Base-by-base conservation (phyloP, 2,888 invertebrate species). In the Pheosia gnoma region DNA sequence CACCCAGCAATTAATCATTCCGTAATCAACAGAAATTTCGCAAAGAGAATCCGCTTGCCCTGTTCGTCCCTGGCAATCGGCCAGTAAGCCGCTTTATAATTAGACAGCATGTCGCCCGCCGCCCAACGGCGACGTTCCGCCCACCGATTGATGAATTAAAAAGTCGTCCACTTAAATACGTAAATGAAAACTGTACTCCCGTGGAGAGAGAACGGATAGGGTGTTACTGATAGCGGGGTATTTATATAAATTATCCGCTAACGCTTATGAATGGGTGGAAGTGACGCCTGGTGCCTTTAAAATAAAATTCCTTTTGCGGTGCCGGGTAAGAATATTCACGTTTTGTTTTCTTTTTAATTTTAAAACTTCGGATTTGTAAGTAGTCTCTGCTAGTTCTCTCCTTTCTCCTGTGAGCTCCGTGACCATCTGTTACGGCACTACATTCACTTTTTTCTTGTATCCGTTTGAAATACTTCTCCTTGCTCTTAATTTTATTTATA, bases 101-200 rank as follows among this genome's bases (percentile, higher is more conserved):
- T 88, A 88, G 86, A 82, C 88, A 79, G 87, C 85, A 88, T 89
- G 90, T 86, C 88, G 87, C 79, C 80, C 70, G 59, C 59, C 66
- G 71, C 66, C 71, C 73, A 72, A 70, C 71, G 66, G 68, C 66
- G 63, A 67, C 73, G 83, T 87, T 85, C 85, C 80, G 87, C 89
- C 90, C 86, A 87, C 80, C 83, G 79, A 83, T 88, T 81, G 82
- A 70, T 66, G 80, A 84, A 85, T 87, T 87, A 85, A 83, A 86
- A 86, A 83, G 83, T 84, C 76, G 83, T 78, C 65, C 73, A 82
- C 83, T 88, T 88, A 86, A 88, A 88, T 62, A 63, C 60, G 64
- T 88, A 87, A 90, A 91, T 90, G 90, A 90, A 91, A 90, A 91
- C 87, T 88, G 87, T 88, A 87, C 86, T 80, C 81, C 80, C 72